Conservation (phyloP, 2,888 invertebrate genomes). For the Drosophila greeni region DNA sequence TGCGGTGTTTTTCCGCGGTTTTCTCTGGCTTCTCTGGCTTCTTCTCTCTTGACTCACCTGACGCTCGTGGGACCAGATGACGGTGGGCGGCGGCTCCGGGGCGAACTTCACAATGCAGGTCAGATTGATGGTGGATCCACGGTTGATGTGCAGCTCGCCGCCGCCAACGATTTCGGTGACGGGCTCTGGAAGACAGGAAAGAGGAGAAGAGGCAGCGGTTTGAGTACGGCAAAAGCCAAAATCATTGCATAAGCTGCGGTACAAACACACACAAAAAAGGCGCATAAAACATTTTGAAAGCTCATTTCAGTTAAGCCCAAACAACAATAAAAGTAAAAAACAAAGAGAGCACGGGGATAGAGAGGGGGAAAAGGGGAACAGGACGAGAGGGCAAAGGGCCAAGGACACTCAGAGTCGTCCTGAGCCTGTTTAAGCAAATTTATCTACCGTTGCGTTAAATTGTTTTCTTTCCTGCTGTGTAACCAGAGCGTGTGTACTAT, state of each 20-base stretch:
- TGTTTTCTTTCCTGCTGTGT: conserved; percentile 51
- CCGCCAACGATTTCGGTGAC: conserved; percentile 90
- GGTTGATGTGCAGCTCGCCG: conserved; percentile 90
- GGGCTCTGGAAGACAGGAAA: conserved; percentile 82
- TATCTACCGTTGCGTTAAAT: conserved; percentile 58
- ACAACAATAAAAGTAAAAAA: conserved; percentile 41
- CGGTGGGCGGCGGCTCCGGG: conserved; percentile 90
- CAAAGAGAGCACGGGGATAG: conserved; percentile 2
- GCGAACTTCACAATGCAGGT: conserved; percentile 91
- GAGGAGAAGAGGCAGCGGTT: neutral
- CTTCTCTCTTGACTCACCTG: conserved; percentile 79
- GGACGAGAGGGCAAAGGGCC: conserved; percentile 9
- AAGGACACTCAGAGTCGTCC: conserved; percentile 37
- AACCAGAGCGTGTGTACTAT: conserved; percentile 39
- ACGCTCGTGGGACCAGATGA: conserved; percentile 90
- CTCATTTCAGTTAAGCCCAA: conserved; percentile 43
- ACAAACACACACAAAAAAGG: conserved; percentile 41
- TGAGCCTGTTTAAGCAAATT: conserved; percentile 47
- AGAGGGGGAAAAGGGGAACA: neutral
- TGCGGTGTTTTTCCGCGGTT: conserved; percentile 4
- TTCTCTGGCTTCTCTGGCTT: neutral
- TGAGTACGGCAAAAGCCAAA: conserved; percentile 13
- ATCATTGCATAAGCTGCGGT: conserved; percentile 33
- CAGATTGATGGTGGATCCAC: conserved; percentile 92
- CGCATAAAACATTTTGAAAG: conserved; percentile 50